Evolutionary conservation across 2,888 invertebrate species (phyloP).

Genomic region (Hydriomena furcata): DNA sequence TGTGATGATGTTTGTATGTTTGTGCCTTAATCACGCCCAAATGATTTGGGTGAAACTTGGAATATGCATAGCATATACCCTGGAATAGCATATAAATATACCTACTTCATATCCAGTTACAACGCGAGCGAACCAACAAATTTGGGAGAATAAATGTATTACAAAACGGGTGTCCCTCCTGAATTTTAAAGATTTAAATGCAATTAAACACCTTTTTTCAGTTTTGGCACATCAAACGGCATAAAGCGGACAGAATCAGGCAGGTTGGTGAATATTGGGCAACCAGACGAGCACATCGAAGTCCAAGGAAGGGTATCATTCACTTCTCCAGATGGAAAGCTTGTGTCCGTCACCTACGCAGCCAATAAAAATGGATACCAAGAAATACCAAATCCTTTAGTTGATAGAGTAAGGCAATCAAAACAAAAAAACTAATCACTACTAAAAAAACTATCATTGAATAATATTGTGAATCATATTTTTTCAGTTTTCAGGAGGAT

Average conservation of each 20-base stretch:
- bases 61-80: too few species aligned
- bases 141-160: too few species aligned
- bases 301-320: slow-evolving; percentile 19
- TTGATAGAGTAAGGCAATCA: not conserved
- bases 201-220: too few species aligned
- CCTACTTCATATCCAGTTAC: too few species aligned
- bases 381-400: not conserved
- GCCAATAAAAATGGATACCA: slow-evolving; percentile 19
- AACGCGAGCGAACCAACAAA: too few species aligned
- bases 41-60: too few species aligned
- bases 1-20: too few species aligned
- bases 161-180: too few species aligned
- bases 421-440: not conserved
- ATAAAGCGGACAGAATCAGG: slow-evolving; percentile 25
- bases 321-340: slow-evolving; percentile 12
- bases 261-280: slow-evolving; percentile 15
- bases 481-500: slow-evolving; percentile 1
- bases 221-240: slow-evolving; percentile 18
- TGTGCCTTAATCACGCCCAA: too few species aligned
- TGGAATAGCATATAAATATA: too few species aligned
- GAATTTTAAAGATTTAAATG: too few species aligned
- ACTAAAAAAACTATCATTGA: too few species aligned
- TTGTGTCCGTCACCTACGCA: slow-evolving; percentile 7
- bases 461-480: not conserved
- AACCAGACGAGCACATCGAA: slow-evolving; percentile 18